Base-by-base conservation (phyloP, 2,888 invertebrate genomes). In the Hirudinaria manillensis region DNA sequence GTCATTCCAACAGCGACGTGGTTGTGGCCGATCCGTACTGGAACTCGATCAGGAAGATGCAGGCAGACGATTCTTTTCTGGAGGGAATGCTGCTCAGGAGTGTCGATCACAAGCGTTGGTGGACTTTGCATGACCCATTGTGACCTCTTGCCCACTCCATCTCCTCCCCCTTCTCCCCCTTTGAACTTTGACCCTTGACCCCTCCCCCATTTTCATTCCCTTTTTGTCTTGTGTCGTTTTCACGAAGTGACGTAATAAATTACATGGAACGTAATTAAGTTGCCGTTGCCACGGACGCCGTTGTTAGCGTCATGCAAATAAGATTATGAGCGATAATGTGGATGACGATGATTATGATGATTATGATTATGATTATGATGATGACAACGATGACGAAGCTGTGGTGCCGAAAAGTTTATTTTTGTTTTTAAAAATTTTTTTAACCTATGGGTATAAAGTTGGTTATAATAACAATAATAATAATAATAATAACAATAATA, bases 71-170 rank as follows among this genome's bases (percentile, higher is more conserved):
- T 3, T 80, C 80, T 72, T 82, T 82, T 75, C 74, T 81, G 56
- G 82, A 82, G 75, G 82, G 82, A n/a, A 81, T 82, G 70, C 78
- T 82, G 56, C 79, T 82, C 45, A 81, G 80, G 76, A 79, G 80
- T 45, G 76, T 82, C 51, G 81, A 82, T 65, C 76, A 75, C 24
- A 79, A 79, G 61, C 78, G 82, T 82, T 77, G 78, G 81, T 81
- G 34, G 51, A 29, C 19, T 34, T 45, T 61, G n/a, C 21, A 7
- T 53, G 16, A 53, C 53, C 53, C 16, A 53, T 16, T 53, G 16
- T 19, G 16, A 21, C 21, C 16, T 19, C 53, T 53, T 16, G 53
- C 53, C 53, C 16, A 53, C 53, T 53, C 21, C 53, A 19, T 53
- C 21, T 53, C 16, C 21, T 19, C 21, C 53, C 16, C 16, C 53